A percentile compares a stretch with the other conserved stretches of the same genome.
Evolutionary conservation across 2,113 vertebrate genomes (phyloP).

Genomic region (Brachyhypopomus occidentalis): DNA sequence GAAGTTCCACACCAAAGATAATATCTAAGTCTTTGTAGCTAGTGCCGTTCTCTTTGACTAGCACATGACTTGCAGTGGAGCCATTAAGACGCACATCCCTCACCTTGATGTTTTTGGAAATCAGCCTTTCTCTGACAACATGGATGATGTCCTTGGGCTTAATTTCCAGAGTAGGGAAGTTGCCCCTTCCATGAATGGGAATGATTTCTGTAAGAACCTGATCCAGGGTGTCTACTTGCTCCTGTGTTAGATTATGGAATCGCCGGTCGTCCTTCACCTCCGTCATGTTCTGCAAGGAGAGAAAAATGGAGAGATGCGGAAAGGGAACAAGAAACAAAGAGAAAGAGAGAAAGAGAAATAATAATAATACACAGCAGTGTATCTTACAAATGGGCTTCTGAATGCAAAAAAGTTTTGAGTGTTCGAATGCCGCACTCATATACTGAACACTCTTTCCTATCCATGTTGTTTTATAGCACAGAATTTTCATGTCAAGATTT

Average conservation of each 20-base stretch:
- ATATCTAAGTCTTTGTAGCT: slow-evolving; percentile 95
- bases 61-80: slow-evolving; percentile 93
- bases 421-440: slow-evolving; percentile 19
- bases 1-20: slow-evolving; percentile 90
- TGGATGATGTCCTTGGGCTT: slow-evolving; percentile 92
- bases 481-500: neutral
- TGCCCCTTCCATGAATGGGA: slow-evolving; percentile 93
- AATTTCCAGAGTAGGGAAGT: slow-evolving; percentile 95
- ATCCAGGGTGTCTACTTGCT: slow-evolving; percentile 85
- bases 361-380: slow-evolving; percentile 1
- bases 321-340: neutral
- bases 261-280: slow-evolving; percentile 80
- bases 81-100: slow-evolving; percentile 91
- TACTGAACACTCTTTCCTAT: neutral
- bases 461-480: neutral
- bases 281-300: slow-evolving; percentile 80
- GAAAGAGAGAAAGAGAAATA: neutral
- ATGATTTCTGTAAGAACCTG: slow-evolving; percentile 85
- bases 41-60: slow-evolving; percentile 86
- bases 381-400: slow-evolving; percentile 45
- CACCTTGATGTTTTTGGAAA: slow-evolving; percentile 83
- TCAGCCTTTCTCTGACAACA: slow-evolving; percentile 83
- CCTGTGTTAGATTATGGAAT: slow-evolving; percentile 88
- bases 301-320: slow-evolving; percentile 14
- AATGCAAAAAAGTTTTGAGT: slow-evolving; percentile 32